These are phyloP conservation scores for Spheniscus humboldti DNA, from an alignment of 2,797 vertebrate species.

Conservation along the genomic window DNA sequence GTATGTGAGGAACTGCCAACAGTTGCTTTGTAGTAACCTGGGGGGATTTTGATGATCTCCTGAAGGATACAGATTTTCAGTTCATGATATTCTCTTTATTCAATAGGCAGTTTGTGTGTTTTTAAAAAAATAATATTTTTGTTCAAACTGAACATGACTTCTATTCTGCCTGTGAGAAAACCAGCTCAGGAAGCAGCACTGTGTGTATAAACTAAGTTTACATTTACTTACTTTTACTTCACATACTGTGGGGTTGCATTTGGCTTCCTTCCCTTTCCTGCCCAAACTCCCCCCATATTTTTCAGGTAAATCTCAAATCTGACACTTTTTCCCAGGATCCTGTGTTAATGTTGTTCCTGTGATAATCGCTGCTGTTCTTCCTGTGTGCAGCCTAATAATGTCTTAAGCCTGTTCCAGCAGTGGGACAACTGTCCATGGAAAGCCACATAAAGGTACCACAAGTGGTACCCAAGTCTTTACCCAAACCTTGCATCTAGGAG, in stretches of 20 bases:
- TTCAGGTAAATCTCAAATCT: not conserved
- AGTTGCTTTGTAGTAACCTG: not conserved
- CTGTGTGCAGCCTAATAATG: not conserved
- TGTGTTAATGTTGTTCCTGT: not conserved
- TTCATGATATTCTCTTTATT: not conserved
- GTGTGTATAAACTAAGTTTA: not conserved
- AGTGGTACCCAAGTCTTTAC: not conserved
- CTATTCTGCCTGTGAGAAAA: not conserved
- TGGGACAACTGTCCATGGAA: not conserved
- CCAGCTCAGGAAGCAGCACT: not conserved
- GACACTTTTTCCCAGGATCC: not conserved
- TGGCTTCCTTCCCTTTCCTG: conserved; percentile 1
- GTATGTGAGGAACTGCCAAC: not conserved
- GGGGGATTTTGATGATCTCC: not conserved
- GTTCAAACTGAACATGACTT: not conserved
- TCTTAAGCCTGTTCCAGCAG: not conserved
- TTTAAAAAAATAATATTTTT: not conserved
- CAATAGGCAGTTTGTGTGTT: not conserved
- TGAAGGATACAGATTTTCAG: not conserved
- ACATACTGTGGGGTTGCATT: not conserved
- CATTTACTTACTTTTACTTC: not conserved
- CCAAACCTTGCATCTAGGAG: not conserved
- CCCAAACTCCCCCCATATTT: not conserved
- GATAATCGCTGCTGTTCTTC: not conserved
- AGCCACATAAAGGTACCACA: not conserved